Percentiles rank a stretch among this genome's conserved stretches.
Evolutionary conservation across 1,140 invertebrate species (phyloP).

Genomic region (Papilio polyxenes): DNA sequence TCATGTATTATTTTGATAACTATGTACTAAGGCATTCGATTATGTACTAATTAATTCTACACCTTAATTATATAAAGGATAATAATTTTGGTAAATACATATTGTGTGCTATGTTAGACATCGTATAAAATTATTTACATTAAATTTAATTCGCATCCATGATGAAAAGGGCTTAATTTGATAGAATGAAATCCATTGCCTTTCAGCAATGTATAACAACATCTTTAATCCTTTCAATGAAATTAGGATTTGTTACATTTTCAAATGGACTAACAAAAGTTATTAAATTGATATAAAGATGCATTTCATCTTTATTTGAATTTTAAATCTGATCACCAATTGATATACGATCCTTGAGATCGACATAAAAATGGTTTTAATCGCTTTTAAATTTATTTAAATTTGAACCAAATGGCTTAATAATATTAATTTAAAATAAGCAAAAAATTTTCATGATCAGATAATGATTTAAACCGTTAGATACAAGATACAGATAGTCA

Average conservation of each 20-base stretch:
- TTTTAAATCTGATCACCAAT: neutral
- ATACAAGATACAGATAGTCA: too few species aligned
- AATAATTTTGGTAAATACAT: too few species aligned
- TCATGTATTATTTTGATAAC: too few species aligned
- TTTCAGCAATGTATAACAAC: neutral
- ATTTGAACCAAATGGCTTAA: neutral
- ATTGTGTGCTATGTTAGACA: too few species aligned
- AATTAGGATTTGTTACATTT: neutral
- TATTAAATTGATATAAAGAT: neutral
- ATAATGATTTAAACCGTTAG: too few species aligned
- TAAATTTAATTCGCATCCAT: neutral
- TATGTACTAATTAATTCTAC: too few species aligned
- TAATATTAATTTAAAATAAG: too few species aligned
- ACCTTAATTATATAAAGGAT: too few species aligned
- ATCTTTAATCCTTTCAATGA: conserved; percentile 8
- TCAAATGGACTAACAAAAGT: neutral
- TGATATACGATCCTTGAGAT: too few species aligned
- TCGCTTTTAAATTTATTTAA: neutral
- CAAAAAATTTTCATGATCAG: too few species aligned
- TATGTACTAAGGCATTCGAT: too few species aligned
- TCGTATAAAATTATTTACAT: neutral
- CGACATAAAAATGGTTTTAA: neutral
- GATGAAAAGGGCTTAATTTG: neutral
- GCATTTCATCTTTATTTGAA: neutral
- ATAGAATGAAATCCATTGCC: neutral